These are phyloP conservation scores for Drosophila watanabei DNA, from an alignment of 1,140 invertebrate species.

Conservation along the genomic window DNA sequence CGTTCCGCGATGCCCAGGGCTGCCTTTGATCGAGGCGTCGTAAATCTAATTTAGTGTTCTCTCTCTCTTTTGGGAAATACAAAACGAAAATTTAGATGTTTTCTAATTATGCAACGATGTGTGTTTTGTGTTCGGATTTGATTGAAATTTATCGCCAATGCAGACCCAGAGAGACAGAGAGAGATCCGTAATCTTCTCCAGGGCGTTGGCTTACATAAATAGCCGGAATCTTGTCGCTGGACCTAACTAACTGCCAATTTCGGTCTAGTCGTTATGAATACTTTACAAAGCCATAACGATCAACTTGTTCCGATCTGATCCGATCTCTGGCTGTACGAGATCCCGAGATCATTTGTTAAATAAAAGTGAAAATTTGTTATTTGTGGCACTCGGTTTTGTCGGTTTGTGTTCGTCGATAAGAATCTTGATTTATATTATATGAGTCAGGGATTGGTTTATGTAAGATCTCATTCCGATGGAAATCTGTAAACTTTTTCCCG, in stretches of 20 bases:
- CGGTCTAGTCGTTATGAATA: constrained; percentile 55
- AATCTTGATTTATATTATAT: constrained; percentile 63
- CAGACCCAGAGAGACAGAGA: constrained; percentile 46
- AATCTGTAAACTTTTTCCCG: constrained; percentile 15
- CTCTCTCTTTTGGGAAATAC: constrained; percentile 10
- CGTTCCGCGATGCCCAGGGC: constrained; percentile 42
- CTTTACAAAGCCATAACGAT: constrained; percentile 48
- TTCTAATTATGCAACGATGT: constrained; percentile 73
- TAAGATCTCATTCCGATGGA: constrained; percentile 26
- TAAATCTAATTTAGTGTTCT: constrained; percentile 78
- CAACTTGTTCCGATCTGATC: constrained; percentile 19
- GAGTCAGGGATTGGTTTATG: constrained; percentile 27
- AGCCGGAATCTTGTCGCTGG: constrained; percentile 13
- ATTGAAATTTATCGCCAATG: constrained; percentile 78
- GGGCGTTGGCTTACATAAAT: constrained; percentile 55
- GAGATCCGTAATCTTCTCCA: constrained; percentile 60
- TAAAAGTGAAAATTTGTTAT: constrained; percentile 77
- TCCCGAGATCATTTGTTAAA: constrained; percentile 65
- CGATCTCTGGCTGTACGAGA: constrained; percentile 12
- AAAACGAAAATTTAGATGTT: constrained; percentile 58
- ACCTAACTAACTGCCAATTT: constrained; percentile 63
- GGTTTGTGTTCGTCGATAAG: constrained; percentile 41
- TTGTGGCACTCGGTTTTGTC: constrained; percentile 53
- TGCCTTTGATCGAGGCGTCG: constrained; percentile 63
- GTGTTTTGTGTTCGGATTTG: constrained; percentile 62